phyloP scores from a whole-genome alignment of 2,113 vertebrate species.

The Hemibagrus wyckioides region DNA sequence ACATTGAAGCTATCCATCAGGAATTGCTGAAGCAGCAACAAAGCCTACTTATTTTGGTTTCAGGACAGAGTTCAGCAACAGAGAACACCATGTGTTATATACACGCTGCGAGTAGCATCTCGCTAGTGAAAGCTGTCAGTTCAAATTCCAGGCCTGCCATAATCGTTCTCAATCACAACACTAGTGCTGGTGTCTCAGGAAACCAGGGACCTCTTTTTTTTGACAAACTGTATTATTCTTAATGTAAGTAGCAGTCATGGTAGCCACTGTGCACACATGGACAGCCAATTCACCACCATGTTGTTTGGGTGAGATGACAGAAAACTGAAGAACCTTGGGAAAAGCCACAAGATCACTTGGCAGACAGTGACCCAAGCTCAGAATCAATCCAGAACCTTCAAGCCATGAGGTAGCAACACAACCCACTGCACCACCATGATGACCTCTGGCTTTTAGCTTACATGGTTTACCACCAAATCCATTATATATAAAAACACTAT shows the following conservation, averaged over 20 bases:
- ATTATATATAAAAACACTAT: neutral
- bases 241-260: neutral
- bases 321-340: neutral
- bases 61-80: neutral
- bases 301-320: neutral
- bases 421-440: no score
- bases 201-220: neutral
- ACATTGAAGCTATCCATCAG: slow-evolving; percentile 19
- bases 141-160: neutral
- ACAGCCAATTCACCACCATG: neutral
- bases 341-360: neutral
- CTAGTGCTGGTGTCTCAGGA: neutral
- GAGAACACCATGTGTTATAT: neutral
- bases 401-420: neutral
- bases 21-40: slow-evolving; percentile 14
- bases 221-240: neutral
- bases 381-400: neutral
- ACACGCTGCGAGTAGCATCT: neutral
- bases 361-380: neutral
- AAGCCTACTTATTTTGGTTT: neutral
- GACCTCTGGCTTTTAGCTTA: neutral
- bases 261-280: neutral
- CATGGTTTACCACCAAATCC: neutral
- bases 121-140: neutral
- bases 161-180: neutral